Base-by-base conservation (phyloP, 2,113 vertebrate species). In the Channa argus region DNA sequence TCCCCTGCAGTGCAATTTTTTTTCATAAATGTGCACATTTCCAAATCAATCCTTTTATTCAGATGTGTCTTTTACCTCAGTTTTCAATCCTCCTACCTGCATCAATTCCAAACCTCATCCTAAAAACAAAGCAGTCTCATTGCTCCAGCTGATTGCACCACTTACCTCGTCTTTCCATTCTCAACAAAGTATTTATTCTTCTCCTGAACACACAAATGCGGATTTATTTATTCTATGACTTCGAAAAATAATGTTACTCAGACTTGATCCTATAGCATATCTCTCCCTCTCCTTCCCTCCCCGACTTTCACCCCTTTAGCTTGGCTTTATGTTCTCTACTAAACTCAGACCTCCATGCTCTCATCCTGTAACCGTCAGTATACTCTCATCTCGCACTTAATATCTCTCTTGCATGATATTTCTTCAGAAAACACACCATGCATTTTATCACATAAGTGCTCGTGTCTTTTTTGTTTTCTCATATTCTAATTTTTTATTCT, bases 21-120 rank as follows among this genome's bases (percentile, higher is more conserved):
- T 66, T 41, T 64, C 33, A 63, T 59, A 41, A 75, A 56, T 10
- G 14, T 59, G 56, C 79, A 80, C 24, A 51, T 82, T 80, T 81
- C 46, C 43, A 80, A 77, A 82, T 76, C 13, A 53, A 4, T 34
- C 74, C 43, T 24, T 58, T 52, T 24, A 56, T 58, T 53, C n/a
- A 49, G 5, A 73, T 56, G 38, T 71, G 49, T 63, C n/a, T 6
- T 7, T 63, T 63, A 71, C 41, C 58, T 63, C 10, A 39, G 3
- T 43, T 51, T 47, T 44, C 9, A 24, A 14, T 14, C 54, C 49
- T 44, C 68, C 43, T 6, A 1, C 44, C 71, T 52, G 37, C 39
- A 8, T 50, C 68, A 7, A 0, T 37, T 83, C 44, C 43, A 47
- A 63, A 50, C 24, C 38, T 66, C 45, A 6, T 77, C 41, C 39